Evolutionary conservation across 2,113 vertebrate genomes (phyloP), one percentile per base, ranked within the genome.

Genomic region (Gymnocephalus cernua): DNA sequence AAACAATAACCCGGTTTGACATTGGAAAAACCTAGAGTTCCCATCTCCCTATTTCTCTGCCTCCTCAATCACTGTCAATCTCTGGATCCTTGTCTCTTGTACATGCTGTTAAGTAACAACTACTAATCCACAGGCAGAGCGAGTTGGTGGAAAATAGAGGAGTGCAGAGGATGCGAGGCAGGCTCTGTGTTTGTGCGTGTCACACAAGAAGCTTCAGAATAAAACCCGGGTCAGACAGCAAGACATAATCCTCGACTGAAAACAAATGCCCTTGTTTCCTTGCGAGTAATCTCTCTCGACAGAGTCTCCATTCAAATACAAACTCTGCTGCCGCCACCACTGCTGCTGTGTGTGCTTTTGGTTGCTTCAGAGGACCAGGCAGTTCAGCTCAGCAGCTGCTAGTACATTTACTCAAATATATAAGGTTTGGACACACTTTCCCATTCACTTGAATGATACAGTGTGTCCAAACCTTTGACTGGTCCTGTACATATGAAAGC

Each of bases 241-340:
- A 75, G 79, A 82, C 21, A 6, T 61, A 75, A 78, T 86, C 72
- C 65, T 79, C 84, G 69, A 88, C 82, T 78, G 21, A 77, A 68
- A 90, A 72, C 64, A 77, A 69, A 56, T 84, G 88, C 47, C 86
- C 80, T 61, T 86, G 64, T 86, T 90, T 86, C 63, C 47, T 63
- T 77, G 23, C 1, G 18, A 79, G 65, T 89, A 87, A 92, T 88
- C 85, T 48, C 63, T 79, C 69, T 51, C 10, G 63, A 69, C 82
- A 66, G 62, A 83, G 54, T 23, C 69, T 80, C 72, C 71, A 75
- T 84, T 92, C 68, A 84, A 54, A 77, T 67, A 70, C 79, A 84
- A 62, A 62, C 14, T 9, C 35, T 18, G 50, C 48, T 47, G 48
- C 48, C 16, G 4, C 59, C n/a, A n/a, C n/a, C n/a, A n/a, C n/a